Evolutionary conservation across 1,140 invertebrate species (phyloP).

Genomic region (Atta cephalotes): DNA sequence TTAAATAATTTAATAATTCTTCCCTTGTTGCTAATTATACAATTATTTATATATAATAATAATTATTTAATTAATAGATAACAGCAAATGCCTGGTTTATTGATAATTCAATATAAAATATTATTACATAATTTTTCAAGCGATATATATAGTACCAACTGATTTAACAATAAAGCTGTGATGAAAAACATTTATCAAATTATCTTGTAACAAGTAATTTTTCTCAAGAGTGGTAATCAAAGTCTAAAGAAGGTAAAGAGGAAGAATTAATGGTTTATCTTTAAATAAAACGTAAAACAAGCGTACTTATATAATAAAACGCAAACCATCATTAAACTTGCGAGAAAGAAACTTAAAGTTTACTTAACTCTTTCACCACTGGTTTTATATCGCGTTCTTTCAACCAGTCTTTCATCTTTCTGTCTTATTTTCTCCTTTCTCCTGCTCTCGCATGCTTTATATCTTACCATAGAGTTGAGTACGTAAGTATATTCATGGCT

Average conservation of each 20-base stretch:
- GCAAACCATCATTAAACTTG: conserved; percentile 40
- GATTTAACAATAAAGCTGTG: background rate
- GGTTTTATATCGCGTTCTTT: conserved; percentile 36
- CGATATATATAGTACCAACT: background rate
- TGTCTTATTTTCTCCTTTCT: conserved; percentile 44
- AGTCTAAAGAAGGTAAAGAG: background rate
- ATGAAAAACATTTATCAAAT: conserved; percentile 19
- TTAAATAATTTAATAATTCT: background rate
- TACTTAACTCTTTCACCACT: conserved; percentile 46
- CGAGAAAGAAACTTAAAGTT: conserved; percentile 31
- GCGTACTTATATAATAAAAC: conserved; percentile 10
- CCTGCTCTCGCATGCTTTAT: conserved; percentile 31
- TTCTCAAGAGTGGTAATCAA: conserved; percentile 23
- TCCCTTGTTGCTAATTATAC: too few species aligned
- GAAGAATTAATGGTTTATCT: conserved; percentile 14
- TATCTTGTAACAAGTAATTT: conserved; percentile 16
- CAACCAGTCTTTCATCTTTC: conserved; percentile 22
- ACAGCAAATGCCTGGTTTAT: too few species aligned
- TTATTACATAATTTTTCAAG: too few species aligned
- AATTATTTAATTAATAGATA: too few species aligned
- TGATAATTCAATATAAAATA: too few species aligned
- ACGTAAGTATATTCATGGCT: conserved; percentile 53
- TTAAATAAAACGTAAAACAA: conserved; percentile 29
- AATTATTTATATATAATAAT: too few species aligned
- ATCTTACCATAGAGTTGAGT: conserved; percentile 19